These are phyloP conservation scores for Nerophis ophidion DNA, from an alignment of 2,113 vertebrate genomes.

Conservation along the genomic window DNA sequence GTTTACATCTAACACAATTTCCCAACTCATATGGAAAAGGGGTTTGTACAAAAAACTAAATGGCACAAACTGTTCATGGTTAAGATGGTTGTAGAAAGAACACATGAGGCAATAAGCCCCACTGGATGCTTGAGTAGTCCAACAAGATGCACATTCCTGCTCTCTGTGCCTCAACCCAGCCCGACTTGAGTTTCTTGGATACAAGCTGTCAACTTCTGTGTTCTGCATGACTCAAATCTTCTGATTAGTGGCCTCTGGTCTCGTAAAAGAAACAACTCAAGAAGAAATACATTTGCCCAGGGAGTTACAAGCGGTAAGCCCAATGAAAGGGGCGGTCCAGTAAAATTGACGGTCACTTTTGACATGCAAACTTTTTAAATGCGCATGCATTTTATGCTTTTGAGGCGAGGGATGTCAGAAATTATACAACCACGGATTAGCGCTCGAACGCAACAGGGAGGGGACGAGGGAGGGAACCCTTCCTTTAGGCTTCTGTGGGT, in stretches of 20 bases:
- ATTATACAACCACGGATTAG: neutral
- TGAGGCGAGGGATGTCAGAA: neutral
- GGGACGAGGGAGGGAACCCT: neutral
- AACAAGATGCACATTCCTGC: too few relatives aligned
- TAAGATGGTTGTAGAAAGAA: neutral
- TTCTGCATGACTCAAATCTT: slow-evolving; percentile 67
- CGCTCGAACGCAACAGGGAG: neutral
- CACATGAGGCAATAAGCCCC: slow-evolving; percentile 20
- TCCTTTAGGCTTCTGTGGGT: neutral
- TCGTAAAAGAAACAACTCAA: slow-evolving; percentile 60
- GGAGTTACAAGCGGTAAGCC: slow-evolving; percentile 27
- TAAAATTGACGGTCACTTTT: slow-evolving; percentile 9
- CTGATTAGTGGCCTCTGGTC: slow-evolving; percentile 54
- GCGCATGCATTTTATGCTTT: neutral
- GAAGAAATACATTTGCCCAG: slow-evolving; percentile 39
- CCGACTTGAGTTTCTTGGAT: slow-evolving; percentile 14
- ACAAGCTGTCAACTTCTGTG: slow-evolving; percentile 45
- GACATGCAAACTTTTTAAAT: neutral
- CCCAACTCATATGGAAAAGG: too few relatives aligned
- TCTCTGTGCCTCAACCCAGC: neutral
- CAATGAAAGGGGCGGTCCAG: slow-evolving; percentile 25
- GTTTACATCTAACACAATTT: too few relatives aligned
- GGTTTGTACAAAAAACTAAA: too few relatives aligned
- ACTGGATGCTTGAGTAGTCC: slow-evolving; percentile 6
- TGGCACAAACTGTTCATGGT: too few relatives aligned